These are phyloP conservation scores for Fulica atra DNA, from an alignment of 2,113 vertebrate species.

Conservation along the genomic window DNA sequence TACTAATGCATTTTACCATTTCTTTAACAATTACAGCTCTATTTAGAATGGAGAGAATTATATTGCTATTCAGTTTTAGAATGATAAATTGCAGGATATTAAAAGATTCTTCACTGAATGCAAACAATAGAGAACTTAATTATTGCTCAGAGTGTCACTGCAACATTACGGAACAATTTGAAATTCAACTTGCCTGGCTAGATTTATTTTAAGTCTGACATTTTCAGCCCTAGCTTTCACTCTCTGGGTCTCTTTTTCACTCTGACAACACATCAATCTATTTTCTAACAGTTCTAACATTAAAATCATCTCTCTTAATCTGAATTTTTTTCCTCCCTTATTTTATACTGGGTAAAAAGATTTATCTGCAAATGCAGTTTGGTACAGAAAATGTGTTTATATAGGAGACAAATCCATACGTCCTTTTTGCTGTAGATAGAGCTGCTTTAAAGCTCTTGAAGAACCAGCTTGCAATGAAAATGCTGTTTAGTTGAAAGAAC, in stretches of 20 bases:
- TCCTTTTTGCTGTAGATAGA: background rate
- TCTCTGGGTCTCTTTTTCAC: constrained; percentile 38
- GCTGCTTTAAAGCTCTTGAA: background rate
- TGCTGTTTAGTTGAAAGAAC: background rate
- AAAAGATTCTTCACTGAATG: constrained; percentile 50
- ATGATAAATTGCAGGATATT: constrained; percentile 57
- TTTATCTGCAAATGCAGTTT: background rate
- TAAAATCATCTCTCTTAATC: constrained; percentile 33
- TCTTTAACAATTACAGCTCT: constrained; percentile 19
- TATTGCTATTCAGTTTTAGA: constrained; percentile 32
- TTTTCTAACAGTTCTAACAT: constrained; percentile 46
- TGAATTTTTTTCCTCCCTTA: background rate
- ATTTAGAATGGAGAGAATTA: constrained; percentile 12
- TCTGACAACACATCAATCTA: constrained; percentile 62
- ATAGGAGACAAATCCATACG: background rate
- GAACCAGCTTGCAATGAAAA: background rate
- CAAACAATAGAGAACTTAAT: constrained; percentile 61
- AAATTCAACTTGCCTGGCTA: constrained; percentile 52
- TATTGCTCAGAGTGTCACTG: constrained; percentile 50
- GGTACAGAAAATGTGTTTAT: background rate
- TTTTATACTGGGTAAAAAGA: constrained; percentile 11
- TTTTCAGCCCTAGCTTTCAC: constrained; percentile 51
- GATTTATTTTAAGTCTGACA: constrained; percentile 69
- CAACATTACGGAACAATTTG: constrained; percentile 44
- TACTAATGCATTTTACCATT: constrained; percentile 26